Evolutionary conservation across 2,797 vertebrate species (phyloP).

Genomic region (Darevskia nairensis): DNA sequence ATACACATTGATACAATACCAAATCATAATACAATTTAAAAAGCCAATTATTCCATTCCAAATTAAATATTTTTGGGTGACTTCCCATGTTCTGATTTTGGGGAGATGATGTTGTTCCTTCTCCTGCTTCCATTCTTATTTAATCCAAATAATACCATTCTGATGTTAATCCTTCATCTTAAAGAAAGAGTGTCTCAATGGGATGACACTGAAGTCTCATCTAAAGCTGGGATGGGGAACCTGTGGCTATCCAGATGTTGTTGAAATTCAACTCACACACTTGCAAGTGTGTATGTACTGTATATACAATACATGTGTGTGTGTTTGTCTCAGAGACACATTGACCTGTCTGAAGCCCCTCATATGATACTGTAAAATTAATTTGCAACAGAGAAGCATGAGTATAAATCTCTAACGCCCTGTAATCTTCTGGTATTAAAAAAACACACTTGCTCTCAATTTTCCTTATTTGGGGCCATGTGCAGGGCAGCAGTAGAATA

Average conservation of each 20-base stretch:
- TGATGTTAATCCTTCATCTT: too few relatives aligned
- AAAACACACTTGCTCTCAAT: slow-evolving; percentile 39
- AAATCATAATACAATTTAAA: too few relatives aligned
- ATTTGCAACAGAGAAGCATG: neutral
- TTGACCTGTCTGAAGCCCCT: neutral
- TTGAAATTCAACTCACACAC: neutral
- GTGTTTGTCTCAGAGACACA: slow-evolving; percentile 19
- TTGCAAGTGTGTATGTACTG: too few relatives aligned
- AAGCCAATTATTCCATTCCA: too few relatives aligned
- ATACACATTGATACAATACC: too few relatives aligned
- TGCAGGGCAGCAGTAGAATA: slow-evolving; percentile 6
- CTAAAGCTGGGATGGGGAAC: neutral
- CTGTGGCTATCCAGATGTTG: too few relatives aligned
- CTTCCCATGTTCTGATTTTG: too few relatives aligned
- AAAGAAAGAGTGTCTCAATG: neutral
- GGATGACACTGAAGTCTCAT: neutral
- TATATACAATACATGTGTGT: too few relatives aligned
- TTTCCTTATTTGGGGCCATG: slow-evolving; percentile 6
- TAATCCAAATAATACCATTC: too few relatives aligned
- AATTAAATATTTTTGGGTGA: too few relatives aligned
- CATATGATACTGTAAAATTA: neutral
- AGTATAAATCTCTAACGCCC: neutral
- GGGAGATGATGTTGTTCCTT: too few relatives aligned
- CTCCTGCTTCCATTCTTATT: too few relatives aligned
- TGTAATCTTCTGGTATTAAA: slow-evolving; percentile 24